Evolutionary conservation across 2,888 invertebrate genomes (phyloP).

Genomic region (Morpho achilles): DNA sequence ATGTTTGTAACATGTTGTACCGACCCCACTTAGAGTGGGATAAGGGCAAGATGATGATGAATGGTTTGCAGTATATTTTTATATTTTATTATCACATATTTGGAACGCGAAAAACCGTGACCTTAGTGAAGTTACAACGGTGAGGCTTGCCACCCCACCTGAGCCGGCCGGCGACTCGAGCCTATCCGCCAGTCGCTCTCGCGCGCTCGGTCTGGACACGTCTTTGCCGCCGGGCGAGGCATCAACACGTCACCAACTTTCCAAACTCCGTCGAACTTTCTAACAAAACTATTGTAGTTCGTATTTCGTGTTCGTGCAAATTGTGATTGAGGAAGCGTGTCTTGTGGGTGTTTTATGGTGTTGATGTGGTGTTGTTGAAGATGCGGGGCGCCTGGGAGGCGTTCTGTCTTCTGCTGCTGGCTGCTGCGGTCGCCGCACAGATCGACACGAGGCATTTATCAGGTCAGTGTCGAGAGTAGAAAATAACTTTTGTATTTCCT

Average conservation of each 20-base stretch:
- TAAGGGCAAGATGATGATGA: too few relatives aligned
- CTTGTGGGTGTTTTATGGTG: constrained; percentile 53
- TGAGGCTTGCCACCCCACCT: constrained; percentile 46
- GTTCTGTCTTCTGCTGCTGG: constrained; percentile 61
- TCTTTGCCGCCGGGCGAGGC: constrained; percentile 33
- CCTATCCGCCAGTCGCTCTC: constrained; percentile 47
- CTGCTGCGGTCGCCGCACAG: constrained; percentile 53
- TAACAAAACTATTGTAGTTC: constrained; percentile 21
- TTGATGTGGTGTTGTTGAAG: constrained; percentile 69
- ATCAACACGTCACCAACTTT: constrained; percentile 67
- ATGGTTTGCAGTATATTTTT: too few relatives aligned
- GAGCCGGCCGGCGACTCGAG: constrained; percentile 31
- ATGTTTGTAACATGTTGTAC: too few relatives aligned
- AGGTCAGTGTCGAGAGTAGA: constrained; percentile 43
- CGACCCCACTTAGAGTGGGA: too few relatives aligned
- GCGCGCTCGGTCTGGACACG: constrained; percentile 38
- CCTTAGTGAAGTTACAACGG: too few relatives aligned
- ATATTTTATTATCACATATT: too few relatives aligned
- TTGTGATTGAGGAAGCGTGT: constrained; percentile 32
- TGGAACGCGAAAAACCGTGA: too few relatives aligned
- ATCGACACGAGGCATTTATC: constrained; percentile 68
- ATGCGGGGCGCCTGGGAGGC: constrained; percentile 73
- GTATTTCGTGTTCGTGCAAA: constrained; percentile 17
- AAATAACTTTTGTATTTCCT: background rate
- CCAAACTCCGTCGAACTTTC: constrained; percentile 55